These are phyloP conservation scores for Artemisiospiza belli DNA, from an alignment of 2,113 vertebrate genomes.

Conservation along the genomic window DNA sequence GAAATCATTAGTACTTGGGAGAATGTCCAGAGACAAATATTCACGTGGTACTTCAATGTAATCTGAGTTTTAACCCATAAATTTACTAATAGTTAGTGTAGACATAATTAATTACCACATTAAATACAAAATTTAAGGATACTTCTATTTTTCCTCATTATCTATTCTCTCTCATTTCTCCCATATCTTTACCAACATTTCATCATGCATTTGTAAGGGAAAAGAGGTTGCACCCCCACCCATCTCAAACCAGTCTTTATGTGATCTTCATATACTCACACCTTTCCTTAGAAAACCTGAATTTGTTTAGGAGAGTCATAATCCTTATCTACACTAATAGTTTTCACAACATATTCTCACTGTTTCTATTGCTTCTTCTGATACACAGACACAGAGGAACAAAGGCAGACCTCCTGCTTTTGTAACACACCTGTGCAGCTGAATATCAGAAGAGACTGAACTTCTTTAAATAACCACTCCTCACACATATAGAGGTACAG, in stretches of 20 bases:
- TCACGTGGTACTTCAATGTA: background rate
- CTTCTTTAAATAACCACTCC: background rate
- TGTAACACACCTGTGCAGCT: background rate
- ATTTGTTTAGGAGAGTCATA: background rate
- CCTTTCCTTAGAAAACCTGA: background rate
- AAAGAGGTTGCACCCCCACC: background rate
- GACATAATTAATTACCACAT: background rate
- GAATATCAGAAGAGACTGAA: background rate
- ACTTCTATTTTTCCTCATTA: background rate
- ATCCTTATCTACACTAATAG: background rate
- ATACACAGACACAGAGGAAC: background rate
- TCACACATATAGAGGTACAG: rapidly evolving
- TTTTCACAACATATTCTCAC: background rate
- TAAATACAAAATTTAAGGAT: background rate
- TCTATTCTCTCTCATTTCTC: background rate
- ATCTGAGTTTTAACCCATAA: background rate
- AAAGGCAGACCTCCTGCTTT: background rate
- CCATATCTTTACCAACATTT: background rate
- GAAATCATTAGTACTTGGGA: background rate
- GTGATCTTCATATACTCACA: background rate
- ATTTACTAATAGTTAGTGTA: background rate
- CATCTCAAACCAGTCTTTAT: background rate
- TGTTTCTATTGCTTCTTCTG: background rate
- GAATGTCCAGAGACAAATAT: background rate
- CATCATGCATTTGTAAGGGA: background rate